These are phyloP conservation scores for Lasioglossum pauxillum DNA, from an alignment of 2,888 invertebrate genomes.

Conservation along the genomic window DNA sequence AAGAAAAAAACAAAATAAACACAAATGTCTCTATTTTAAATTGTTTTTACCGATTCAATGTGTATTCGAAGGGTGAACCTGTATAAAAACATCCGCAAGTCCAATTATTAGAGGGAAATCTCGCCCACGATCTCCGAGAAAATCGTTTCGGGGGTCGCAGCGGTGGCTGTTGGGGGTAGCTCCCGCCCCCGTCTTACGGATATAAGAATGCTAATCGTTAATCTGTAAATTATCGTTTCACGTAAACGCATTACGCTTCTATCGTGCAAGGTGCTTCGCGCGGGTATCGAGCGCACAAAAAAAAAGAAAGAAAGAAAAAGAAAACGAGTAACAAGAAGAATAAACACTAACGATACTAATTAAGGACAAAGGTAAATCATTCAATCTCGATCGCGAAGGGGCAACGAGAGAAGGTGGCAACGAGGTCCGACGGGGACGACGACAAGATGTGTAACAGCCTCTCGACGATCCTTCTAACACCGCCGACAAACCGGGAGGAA, in stretches of 20 bases:
- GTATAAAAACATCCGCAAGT: background rate
- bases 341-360: slow-evolving; percentile 2
- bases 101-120: slow-evolving; percentile 13
- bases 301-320: background rate
- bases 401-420: slow-evolving; percentile 36
- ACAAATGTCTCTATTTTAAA: slow-evolving; percentile 14
- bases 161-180: slow-evolving; percentile 41
- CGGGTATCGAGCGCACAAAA: slow-evolving; percentile 68
- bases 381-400: slow-evolving; percentile 53
- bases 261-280: slow-evolving; percentile 75
- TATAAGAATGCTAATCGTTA: slow-evolving; percentile 63
- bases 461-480: slow-evolving; percentile 15
- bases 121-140: slow-evolving; percentile 31
- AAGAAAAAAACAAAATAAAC: slow-evolving; percentile 20
- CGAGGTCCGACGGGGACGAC: slow-evolving; percentile 26
- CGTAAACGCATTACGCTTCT: slow-evolving; percentile 78
- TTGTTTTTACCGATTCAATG: slow-evolving; percentile 5
- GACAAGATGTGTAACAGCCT: slow-evolving; percentile 16
- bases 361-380: background rate
- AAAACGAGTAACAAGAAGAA: slow-evolving; percentile 42
- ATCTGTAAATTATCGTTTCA: slow-evolving; percentile 72
- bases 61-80: background rate
- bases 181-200: slow-evolving; percentile 23
- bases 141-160: slow-evolving; percentile 27
- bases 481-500: background rate